These are phyloP conservation scores for Pampus argenteus DNA, from an alignment of 2,797 vertebrate genomes.

Conservation along the genomic window DNA sequence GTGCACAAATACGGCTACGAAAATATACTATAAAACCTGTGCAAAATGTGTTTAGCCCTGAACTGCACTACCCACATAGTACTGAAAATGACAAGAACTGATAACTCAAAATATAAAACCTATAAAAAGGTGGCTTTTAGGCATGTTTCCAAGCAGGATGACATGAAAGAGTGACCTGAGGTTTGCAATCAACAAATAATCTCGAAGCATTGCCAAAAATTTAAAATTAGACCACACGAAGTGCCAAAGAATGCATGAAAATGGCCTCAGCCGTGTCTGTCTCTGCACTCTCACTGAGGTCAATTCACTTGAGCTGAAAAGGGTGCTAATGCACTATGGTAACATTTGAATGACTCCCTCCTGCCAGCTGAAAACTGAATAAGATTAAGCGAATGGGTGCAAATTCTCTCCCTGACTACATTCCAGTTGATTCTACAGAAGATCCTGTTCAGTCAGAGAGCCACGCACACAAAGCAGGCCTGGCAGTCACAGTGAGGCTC, in stretches of 20 bases:
- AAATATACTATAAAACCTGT: background rate
- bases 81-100: background rate
- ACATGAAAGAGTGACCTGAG: background rate
- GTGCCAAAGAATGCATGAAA: conserved; percentile 21
- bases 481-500: conserved; percentile 57
- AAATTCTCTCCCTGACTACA: conserved; percentile 49
- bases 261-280: background rate
- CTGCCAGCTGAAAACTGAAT: conserved; percentile 61
- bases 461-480: conserved; percentile 63
- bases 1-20: background rate
- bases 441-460: conserved; percentile 60
- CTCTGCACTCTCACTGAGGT: conserved; percentile 12
- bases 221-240: conserved; percentile 36
- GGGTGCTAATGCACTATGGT: conserved; percentile 51
- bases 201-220: conserved; percentile 5
- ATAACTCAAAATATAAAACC: background rate
- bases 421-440: conserved; percentile 70
- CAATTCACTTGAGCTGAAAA: conserved; percentile 49
- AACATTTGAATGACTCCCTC: conserved; percentile 60
- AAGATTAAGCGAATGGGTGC: conserved; percentile 46
- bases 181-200: background rate
- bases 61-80: too few relatives aligned
- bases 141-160: background rate
- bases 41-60: background rate
- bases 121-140: background rate